Evolutionary conservation across 2,797 vertebrate genomes (phyloP).

Genomic region (Gadopsis marmoratus): DNA sequence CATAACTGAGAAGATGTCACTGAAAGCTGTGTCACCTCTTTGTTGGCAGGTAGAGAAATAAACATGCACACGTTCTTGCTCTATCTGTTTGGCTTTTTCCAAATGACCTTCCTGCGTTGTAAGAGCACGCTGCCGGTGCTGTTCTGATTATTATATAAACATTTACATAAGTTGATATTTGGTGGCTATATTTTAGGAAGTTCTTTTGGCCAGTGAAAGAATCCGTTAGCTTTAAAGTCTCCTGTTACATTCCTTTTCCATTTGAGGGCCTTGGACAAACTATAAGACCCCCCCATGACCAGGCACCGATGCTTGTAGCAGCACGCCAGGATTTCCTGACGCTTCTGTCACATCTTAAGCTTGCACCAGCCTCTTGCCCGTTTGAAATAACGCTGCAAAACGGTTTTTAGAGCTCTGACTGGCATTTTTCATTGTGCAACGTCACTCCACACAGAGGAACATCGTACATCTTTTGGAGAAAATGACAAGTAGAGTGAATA

Average conservation of each 20-base stretch:
- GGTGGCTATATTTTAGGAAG: slow-evolving; percentile 68
- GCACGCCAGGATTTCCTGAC: slow-evolving; percentile 76
- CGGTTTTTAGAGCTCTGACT: slow-evolving; percentile 29
- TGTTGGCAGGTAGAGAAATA: slow-evolving; percentile 33
- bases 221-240: slow-evolving; percentile 70
- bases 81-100: slow-evolving; percentile 31
- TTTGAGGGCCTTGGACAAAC: slow-evolving; percentile 68
- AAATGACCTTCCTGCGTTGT: slow-evolving; percentile 34
- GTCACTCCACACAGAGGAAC: slow-evolving; percentile 12
- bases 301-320: slow-evolving; percentile 73
- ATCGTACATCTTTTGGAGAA: slow-evolving; percentile 32
- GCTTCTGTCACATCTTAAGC: slow-evolving; percentile 57
- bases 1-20: slow-evolving; percentile 25
- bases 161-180: slow-evolving; percentile 73
- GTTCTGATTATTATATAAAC: slow-evolving; percentile 70
- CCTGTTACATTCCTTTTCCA: slow-evolving; percentile 74
- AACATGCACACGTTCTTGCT: neutral
- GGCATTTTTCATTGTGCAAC: slow-evolving; percentile 35
- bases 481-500: slow-evolving; percentile 42
- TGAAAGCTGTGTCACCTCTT: slow-evolving; percentile 7
- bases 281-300: slow-evolving; percentile 70
- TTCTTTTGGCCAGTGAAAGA: slow-evolving; percentile 55
- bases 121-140: slow-evolving; percentile 28
- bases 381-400: slow-evolving; percentile 47
- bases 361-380: slow-evolving; percentile 27